A percentile compares a stretch with the other conserved stretches of the same genome.
Conservation (phyloP, 2,888 invertebrate species). For the Tholera decimalis region DNA sequence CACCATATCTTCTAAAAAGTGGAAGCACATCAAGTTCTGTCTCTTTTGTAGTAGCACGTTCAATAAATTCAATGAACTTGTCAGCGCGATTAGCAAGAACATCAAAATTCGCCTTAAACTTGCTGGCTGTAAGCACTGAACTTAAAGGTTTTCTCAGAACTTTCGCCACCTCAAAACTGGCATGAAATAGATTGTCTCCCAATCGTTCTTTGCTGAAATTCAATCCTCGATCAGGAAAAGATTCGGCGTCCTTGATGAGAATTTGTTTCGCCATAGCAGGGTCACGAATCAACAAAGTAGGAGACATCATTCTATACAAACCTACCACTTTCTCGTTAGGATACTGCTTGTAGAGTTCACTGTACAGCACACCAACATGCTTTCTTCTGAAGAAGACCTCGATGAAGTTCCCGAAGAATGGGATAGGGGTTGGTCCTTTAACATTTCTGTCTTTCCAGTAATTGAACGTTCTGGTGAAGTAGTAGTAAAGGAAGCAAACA, state of each 20-base stretch:
- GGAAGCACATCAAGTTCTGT: constrained; percentile 61
- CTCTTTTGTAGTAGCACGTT: constrained; percentile 44
- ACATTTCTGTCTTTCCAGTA: constrained; percentile 69
- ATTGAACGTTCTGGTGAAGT: constrained; percentile 55
- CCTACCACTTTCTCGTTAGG: constrained; percentile 77
- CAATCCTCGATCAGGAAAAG: constrained; percentile 73
- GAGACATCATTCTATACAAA: constrained; percentile 73
- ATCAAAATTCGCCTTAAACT: constrained; percentile 71
- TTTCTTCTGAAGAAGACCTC: constrained; percentile 66
- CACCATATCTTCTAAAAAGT: constrained; percentile 65
- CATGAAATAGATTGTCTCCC: constrained; percentile 76
- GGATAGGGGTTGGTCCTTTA: constrained; percentile 71
- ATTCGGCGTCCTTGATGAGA: constrained; percentile 76
- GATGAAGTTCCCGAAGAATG: constrained; percentile 67
- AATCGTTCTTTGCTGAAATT: constrained; percentile 71
- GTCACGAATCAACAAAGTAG: constrained; percentile 75
- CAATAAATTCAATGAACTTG: constrained; percentile 70
- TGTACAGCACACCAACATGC: constrained; percentile 63
- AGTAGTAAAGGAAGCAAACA: constrained; percentile 48
- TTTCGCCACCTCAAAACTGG: constrained; percentile 71
- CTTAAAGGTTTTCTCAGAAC: constrained; percentile 71
- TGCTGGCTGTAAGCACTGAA: constrained; percentile 75
- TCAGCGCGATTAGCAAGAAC: constrained; percentile 67
- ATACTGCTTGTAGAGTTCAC: constrained; percentile 75
- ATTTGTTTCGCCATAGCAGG: constrained; percentile 76